Conservation (phyloP, 2,113 vertebrate genomes). For the Xiphorhynchus elegans region DNA sequence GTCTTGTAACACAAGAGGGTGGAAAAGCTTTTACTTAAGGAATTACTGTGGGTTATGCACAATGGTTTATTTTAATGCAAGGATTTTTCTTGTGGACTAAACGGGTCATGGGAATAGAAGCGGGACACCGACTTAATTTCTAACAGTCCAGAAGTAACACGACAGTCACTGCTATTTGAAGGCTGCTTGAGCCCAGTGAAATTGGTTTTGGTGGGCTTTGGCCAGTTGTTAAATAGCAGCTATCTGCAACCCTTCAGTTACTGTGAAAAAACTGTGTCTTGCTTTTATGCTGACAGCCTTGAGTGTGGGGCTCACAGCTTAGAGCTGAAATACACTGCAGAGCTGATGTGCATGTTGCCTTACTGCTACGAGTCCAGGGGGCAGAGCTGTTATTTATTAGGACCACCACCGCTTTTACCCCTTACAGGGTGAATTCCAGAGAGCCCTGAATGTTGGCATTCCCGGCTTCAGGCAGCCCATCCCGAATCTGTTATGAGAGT, state of each 20-base stretch:
- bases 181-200: background rate
- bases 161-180: background rate
- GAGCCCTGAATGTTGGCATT: background rate
- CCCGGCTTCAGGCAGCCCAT: background rate
- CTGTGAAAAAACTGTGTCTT: background rate
- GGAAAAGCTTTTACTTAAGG: background rate
- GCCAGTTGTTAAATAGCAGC: background rate
- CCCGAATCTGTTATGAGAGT: background rate
- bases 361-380: background rate
- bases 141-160: background rate
- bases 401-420: background rate
- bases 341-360: background rate
- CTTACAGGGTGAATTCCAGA: background rate
- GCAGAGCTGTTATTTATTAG: background rate
- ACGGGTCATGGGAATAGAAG: background rate
- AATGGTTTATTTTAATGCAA: background rate
- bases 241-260: background rate
- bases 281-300: background rate
- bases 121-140: background rate
- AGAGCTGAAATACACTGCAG: background rate
- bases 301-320: background rate
- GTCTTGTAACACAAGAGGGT: background rate
- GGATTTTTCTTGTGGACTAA: background rate
- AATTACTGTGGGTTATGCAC: background rate
- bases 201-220: background rate